Evolutionary conservation across 2,113 vertebrate species (phyloP).

Genomic region (Syngnathus floridae): DNA sequence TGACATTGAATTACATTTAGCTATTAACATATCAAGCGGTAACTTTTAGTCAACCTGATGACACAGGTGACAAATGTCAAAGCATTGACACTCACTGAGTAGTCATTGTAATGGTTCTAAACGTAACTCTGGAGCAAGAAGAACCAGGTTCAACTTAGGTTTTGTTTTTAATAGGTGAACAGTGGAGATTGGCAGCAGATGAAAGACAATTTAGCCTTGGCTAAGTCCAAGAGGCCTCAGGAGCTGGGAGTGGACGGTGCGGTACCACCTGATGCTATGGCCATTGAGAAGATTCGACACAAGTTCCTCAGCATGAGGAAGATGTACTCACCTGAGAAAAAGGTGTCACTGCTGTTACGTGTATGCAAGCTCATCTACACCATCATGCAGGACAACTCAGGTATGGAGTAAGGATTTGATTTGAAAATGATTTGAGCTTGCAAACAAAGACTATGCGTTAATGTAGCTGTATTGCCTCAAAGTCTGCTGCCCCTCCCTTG

Average conservation of each 20-base stretch:
- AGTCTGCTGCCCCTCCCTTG: neutral
- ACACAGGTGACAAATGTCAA: too few relatives aligned
- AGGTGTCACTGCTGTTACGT: constrained; percentile 85
- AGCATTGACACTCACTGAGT: neutral
- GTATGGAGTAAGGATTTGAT: constrained; percentile 55
- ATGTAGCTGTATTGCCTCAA: neutral
- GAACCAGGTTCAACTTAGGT: neutral
- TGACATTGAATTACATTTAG: neutral
- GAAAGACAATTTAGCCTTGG: constrained; percentile 86
- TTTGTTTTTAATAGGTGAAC: constrained; percentile 49
- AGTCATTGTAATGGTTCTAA: neutral
- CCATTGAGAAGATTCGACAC: constrained; percentile 88
- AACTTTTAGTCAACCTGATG: too few relatives aligned
- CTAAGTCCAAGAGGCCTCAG: constrained; percentile 81
- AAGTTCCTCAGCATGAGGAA: constrained; percentile 92
- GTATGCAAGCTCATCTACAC: constrained; percentile 96
- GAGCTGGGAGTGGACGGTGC: constrained; percentile 88
- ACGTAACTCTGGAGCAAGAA: neutral
- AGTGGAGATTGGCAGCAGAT: constrained; percentile 86
- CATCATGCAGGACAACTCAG: constrained; percentile 96
- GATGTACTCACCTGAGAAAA: constrained; percentile 95
- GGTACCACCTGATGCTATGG: constrained; percentile 79
- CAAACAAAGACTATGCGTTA: neutral
- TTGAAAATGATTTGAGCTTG: neutral
- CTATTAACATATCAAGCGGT: too few relatives aligned